Evolutionary conservation across 2,888 invertebrate species (phyloP).

Genomic region (Andrena dorsata): DNA sequence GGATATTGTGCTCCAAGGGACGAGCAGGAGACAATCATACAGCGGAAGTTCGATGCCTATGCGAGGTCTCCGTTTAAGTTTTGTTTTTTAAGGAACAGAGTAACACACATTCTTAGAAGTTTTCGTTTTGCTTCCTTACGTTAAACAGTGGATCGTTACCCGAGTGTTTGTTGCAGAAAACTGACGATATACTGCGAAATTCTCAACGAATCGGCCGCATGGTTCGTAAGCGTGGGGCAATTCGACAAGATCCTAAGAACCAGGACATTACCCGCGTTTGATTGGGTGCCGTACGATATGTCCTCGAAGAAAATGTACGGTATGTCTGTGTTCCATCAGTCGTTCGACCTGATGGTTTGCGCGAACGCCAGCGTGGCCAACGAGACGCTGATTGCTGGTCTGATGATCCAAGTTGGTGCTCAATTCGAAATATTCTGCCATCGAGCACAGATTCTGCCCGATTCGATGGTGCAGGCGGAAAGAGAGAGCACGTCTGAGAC

Average conservation of each 20-base stretch:
- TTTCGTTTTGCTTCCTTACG: too few species aligned
- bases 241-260: constrained; percentile 6
- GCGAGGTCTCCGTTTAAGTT: constrained; percentile 57
- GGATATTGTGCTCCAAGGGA: constrained; percentile 55
- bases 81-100: constrained; percentile 6
- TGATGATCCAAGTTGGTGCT: constrained; percentile 72
- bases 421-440: constrained; percentile 77
- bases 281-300: constrained; percentile 59
- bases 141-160: not conserved
- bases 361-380: constrained; percentile 66
- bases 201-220: constrained; percentile 60
- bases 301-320: constrained; percentile 24
- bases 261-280: constrained; percentile 34
- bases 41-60: constrained; percentile 51
- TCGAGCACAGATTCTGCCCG: constrained; percentile 55
- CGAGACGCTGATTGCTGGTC: constrained; percentile 73
- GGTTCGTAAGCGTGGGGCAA: constrained; percentile 42
- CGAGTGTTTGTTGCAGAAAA: constrained; percentile 33
- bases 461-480: not conserved
- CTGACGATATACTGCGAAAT: constrained; percentile 63
- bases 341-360: constrained; percentile 45
- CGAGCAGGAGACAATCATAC: constrained; percentile 56
- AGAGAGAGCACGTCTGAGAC: not conserved
- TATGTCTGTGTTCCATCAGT: constrained; percentile 49
- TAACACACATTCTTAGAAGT: too few species aligned